Evolutionary conservation across 2,888 invertebrate species (phyloP), one percentile per base, ranked within the genome.

Genomic region (Synanthedon vespiformis): DNA sequence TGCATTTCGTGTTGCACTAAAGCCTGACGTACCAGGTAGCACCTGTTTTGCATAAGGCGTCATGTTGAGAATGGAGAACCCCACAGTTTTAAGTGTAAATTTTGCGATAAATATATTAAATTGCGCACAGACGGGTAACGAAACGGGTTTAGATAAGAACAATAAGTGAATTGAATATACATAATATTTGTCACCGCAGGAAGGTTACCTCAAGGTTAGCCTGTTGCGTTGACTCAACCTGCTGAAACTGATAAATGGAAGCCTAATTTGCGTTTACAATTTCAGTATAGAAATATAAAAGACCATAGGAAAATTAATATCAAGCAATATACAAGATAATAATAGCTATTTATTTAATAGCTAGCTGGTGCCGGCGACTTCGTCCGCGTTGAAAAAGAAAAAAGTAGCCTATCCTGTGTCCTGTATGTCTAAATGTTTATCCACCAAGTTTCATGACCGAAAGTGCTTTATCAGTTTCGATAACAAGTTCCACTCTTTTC

Each of bases 31-130:
- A 85, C 84, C 86, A 79, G 78, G 82, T 84, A 80, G 83, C 86
- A 86, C 84, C 87, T 88, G 86, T 77, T 88, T 87, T 84, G 86
- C 86, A 87, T 87, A 86, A 84, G 81, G 82, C 78, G 79, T 83
- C 80, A 83, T 80, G 82, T 72, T 70, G 80, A 72, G 80, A 78
- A 76, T 72, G 70, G 80, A 72, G 80, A 78, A 76, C 80, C 73
- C 77, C 73, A 77, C 57, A 75, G 74, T 77, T 77, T 73, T 74
- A 80, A 79, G 82, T 80, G 81, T 80, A 83, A 80, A 83, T 81
- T 81, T 83, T 74, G 80, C 81, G 81, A 83, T 84, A 80, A 78
- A 74, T 77, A 70, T 71, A 82, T 80, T 78, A 77, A 80, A 78
- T 71, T 80, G 71, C 73, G 71, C 72, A 79, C 78, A 80, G 78